Evolutionary conservation across 2,797 vertebrate species (phyloP).

Genomic region (Leptodactylus fallax): DNA sequence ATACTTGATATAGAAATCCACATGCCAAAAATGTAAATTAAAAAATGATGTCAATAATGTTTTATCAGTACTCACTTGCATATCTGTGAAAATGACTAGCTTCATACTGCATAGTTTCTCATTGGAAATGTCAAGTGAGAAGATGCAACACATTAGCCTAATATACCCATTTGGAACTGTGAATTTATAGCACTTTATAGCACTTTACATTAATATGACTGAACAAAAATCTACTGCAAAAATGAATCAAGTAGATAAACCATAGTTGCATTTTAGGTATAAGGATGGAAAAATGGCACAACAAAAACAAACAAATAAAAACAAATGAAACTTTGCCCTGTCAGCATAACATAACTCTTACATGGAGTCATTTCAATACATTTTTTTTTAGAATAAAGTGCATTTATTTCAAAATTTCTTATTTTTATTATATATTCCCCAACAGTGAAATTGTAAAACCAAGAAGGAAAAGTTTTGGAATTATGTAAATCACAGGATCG

Average conservation of each 20-base stretch:
- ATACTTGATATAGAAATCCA: conserved; percentile 46
- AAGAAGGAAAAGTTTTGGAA: too few species aligned
- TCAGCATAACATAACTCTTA: too few species aligned
- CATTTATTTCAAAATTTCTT: too few species aligned
- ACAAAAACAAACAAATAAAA: too few species aligned
- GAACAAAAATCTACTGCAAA: not conserved
- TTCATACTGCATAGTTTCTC: conserved; percentile 23
- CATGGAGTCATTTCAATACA: too few species aligned
- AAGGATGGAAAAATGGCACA: too few species aligned
- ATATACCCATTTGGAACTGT: not conserved
- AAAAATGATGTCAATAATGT: conserved; percentile 52
- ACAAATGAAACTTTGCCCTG: not conserved
- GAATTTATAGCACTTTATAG: not conserved
- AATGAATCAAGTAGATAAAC: not conserved
- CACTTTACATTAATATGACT: not conserved
- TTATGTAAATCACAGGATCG: too few species aligned
- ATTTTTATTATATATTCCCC: too few species aligned
- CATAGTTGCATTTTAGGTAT: not conserved
- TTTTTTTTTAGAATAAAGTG: too few species aligned
- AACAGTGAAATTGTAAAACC: too few species aligned
- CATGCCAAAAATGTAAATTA: conserved; percentile 47
- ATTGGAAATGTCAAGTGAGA: conserved; percentile 34
- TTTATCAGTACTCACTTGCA: conserved; percentile 29
- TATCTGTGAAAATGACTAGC: conserved; percentile 21
- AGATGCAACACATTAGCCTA: conserved; percentile 1